A percentile compares a stretch with the other conserved stretches of the same genome.
These are phyloP conservation scores for Thera obeliscata DNA, from an alignment of 2,888 invertebrate genomes.

Conservation along the genomic window DNA sequence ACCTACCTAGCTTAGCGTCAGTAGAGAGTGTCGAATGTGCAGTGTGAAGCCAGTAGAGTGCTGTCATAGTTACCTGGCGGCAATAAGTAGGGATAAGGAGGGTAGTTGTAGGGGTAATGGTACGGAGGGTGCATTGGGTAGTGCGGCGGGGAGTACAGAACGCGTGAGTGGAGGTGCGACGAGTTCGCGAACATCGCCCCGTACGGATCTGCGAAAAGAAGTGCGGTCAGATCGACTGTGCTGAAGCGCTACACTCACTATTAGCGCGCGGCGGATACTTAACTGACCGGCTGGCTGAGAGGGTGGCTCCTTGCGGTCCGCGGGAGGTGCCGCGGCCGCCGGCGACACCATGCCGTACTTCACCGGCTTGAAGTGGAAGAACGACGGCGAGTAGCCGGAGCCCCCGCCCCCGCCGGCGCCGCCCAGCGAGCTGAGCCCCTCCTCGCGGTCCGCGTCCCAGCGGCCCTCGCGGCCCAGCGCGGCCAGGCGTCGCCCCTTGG, in stretches of 20 bases:
- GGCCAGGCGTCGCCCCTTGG: conserved; percentile 95
- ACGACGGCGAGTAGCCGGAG: conserved; percentile 95
- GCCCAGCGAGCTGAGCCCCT: conserved; percentile 91
- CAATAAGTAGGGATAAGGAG: conserved; percentile 77
- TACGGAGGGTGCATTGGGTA: conserved; percentile 79
- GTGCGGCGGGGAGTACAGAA: conserved; percentile 79
- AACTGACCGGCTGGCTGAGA: conserved; percentile 85
- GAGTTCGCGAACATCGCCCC: conserved; percentile 76
- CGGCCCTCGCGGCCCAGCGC: conserved; percentile 96
- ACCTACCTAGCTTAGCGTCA: conserved; percentile 27
- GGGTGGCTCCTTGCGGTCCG: conserved; percentile 81
- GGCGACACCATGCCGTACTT: conserved; percentile 89
- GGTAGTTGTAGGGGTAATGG: conserved; percentile 81
- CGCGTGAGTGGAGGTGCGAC: conserved; percentile 77
- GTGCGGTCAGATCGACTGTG: conserved; percentile 64
- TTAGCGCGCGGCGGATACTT: conserved; percentile 81
- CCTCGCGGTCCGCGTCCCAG: conserved; percentile 92
- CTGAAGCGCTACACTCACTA: conserved; percentile 78
- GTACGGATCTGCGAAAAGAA: conserved; percentile 79
- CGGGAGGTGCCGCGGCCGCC: conserved; percentile 66
- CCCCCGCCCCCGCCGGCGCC: conserved; percentile 86
- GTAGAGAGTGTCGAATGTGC: conserved; percentile 36
- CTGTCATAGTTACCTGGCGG: conserved; percentile 75
- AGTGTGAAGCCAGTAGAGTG: conserved; percentile 41
- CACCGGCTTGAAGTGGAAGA: conserved; percentile 96